Base-by-base conservation (phyloP, 2,797 vertebrate genomes). In the Cetoscarus ocellatus region DNA sequence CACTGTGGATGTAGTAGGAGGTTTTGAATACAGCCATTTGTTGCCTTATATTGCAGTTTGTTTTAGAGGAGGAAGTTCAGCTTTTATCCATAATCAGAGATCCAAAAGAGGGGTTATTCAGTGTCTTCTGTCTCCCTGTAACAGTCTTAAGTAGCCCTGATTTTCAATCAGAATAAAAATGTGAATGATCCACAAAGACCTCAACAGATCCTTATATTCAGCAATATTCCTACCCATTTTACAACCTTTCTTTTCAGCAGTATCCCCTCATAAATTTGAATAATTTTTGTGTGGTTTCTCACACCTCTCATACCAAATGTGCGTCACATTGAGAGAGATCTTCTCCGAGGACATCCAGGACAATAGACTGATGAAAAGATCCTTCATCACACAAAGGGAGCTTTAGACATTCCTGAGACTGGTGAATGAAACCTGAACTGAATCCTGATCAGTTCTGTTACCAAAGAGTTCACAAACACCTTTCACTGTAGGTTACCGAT, bases 401-500 rank as follows among this genome's bases (percentile, higher is more conserved):
- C 54, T 74, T 70, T 49, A 17, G 9, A 39, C 57, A 83, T 62
- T 77, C 61, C 61, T 43, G 9, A 36, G 48, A 75, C 73, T 64
- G 44, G 51, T 55, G 42, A n/a, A 15, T 53, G n/a, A 40, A 40
- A 50, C 2, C 18, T 15, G 8, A 61, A 42, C 44, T 51, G 67
- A 85, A 85, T 75, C 69, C 45, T 27, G 35, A 83, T 78, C 64
- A 50, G 10, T 38, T 74, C 3, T 68, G 34, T 48, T 42, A 73
- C 52, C 19, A 17, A n/a, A n/a, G 9, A 50, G 12, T 62, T 19
- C 6, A 53, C 34, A 12, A 55, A 11, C 51, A 70, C 17, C 7
- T 72, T 76, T 80, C 63, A 44, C 7, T 58, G 8, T 17, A 66
- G 35, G 64, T 86, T 77, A 77, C 79, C 55, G 27, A 59, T 75